A percentile compares a stretch with the other conserved stretches of the same genome.
phyloP scores from a whole-genome alignment of 37 sponge, comb jelly and placozoan genomes.

The Amphimedon queenslandica region DNA sequence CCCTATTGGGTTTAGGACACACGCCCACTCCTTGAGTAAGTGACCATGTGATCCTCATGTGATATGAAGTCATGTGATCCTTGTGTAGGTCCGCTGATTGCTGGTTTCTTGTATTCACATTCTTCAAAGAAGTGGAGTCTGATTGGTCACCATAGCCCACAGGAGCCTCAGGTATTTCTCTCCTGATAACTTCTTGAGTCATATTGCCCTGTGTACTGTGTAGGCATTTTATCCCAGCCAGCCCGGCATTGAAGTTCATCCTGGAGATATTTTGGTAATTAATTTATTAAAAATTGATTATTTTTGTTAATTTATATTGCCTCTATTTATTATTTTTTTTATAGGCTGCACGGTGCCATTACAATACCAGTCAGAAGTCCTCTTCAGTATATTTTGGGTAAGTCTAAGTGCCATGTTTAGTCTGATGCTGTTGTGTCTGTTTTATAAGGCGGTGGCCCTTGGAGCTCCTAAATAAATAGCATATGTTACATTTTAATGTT shows the following conservation, averaged over 20 bases:
- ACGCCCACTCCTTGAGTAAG: conserved; percentile 82
- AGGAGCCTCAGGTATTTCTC: conserved; percentile 74
- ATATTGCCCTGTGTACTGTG: neutral
- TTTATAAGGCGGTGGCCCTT: no score
- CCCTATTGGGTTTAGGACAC: conserved; percentile 88
- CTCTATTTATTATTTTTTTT: neutral
- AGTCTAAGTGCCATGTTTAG: no score
- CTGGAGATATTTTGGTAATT: conserved; percentile 46
- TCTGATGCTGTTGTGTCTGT: no score
- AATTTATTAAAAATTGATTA: neutral
- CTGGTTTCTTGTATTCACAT: conserved; percentile 45
- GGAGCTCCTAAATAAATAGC: no score
- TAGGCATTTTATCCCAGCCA: conserved; percentile 56
- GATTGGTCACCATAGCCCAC: conserved; percentile 74
- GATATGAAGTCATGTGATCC: neutral
- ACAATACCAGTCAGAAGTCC: no score
- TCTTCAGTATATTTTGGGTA: no score
- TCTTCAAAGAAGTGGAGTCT: conserved; percentile 31
- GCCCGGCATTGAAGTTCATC: conserved; percentile 10
- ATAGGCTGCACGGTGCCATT: neutral
- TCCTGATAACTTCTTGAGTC: neutral
- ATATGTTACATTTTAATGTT: no score
- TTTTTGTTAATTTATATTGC: neutral
- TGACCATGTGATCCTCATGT: neutral
- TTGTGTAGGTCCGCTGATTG: conserved; percentile 42